These are phyloP conservation scores for Eulemur rubriventer DNA, from an alignment of 2,797 vertebrate genomes.

Conservation along the genomic window DNA sequence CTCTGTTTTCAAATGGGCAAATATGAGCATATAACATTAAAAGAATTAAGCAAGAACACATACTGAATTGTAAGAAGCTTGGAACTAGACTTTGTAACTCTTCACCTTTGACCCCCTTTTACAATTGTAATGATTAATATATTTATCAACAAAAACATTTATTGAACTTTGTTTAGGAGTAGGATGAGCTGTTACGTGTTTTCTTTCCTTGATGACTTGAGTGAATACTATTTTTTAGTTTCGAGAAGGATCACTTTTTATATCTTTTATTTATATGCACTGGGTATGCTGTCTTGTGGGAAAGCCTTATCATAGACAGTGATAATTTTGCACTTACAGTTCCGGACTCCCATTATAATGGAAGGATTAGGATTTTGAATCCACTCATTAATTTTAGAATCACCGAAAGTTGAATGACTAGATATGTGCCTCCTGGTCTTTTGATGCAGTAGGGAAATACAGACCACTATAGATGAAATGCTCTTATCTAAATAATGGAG, in stretches of 20 bases:
- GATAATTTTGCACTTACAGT: not conserved
- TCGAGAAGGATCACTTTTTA: not conserved
- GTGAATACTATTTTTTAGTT: not conserved
- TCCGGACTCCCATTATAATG: not conserved
- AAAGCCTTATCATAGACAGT: not conserved
- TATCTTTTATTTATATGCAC: not conserved
- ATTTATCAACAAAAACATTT: conserved; percentile 3
- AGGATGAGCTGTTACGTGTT: not conserved
- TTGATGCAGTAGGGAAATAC: not conserved
- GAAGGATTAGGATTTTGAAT: conserved; percentile 15
- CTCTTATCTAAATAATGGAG: not conserved
- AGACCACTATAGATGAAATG: not conserved
- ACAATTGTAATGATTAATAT: not conserved
- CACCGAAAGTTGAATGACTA: not conserved
- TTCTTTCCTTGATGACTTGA: conserved; percentile 2
- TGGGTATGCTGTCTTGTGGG: not conserved
- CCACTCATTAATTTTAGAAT: not conserved
- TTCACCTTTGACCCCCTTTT: not conserved
- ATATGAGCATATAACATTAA: not conserved
- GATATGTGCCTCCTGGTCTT: not conserved
- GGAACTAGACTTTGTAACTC: conserved; percentile 14
- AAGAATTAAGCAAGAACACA: not conserved
- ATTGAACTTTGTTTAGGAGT: not conserved
- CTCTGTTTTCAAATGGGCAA: not conserved
- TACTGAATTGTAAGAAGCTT: not conserved